These are phyloP conservation scores for Ips typographus DNA, from an alignment of 1,140 invertebrate species.

Conservation along the genomic window DNA sequence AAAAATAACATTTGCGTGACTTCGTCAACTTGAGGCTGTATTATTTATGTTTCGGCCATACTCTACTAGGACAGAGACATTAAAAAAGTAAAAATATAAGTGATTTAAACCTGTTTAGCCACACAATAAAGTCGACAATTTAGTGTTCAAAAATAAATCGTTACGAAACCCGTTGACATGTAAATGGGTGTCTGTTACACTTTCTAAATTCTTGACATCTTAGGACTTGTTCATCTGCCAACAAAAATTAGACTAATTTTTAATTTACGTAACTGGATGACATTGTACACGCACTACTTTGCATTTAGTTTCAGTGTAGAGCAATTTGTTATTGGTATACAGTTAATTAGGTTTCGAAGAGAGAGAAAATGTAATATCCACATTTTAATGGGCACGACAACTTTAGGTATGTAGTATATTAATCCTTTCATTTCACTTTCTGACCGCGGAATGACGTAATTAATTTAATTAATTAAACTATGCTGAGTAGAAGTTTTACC, in stretches of 20 bases:
- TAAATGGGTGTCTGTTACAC: conserved; percentile 37
- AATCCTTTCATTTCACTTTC: neutral
- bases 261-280: conserved; percentile 9
- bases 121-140: conserved; percentile 17
- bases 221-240: conserved; percentile 32
- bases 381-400: neutral
- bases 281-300: neutral
- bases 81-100: conserved; percentile 10
- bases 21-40: no score
- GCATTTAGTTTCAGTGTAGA: neutral
- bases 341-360: neutral
- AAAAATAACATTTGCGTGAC: no score
- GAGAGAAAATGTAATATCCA: neutral
- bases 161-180: conserved; percentile 27
- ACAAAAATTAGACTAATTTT: conserved; percentile 30
- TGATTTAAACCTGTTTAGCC: conserved; percentile 16
- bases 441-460: neutral
- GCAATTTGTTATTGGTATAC: conserved; percentile 5
- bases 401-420: neutral
- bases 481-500: no score
- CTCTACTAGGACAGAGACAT: conserved; percentile 1
- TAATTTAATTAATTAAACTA: neutral
- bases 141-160: conserved; percentile 11
- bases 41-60: no score
- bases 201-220: conserved; percentile 39